Conservation (phyloP, 2,797 vertebrate genomes). For the Columba guinea region DNA sequence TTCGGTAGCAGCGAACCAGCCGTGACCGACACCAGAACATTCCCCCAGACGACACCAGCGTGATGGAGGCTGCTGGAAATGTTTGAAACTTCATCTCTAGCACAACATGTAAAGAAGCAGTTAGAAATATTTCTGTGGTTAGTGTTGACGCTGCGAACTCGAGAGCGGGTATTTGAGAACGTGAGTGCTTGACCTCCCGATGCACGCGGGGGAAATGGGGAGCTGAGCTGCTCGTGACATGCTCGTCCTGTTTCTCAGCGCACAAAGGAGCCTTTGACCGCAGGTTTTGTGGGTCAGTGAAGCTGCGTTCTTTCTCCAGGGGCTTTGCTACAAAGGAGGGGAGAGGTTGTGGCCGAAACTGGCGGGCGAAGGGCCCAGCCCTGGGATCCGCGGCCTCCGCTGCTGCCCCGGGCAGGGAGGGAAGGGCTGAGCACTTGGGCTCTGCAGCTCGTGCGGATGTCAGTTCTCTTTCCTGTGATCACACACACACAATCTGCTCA, state of each 20-base stretch:
- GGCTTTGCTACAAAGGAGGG: background rate
- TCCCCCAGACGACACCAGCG: background rate
- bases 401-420: background rate
- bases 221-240: background rate
- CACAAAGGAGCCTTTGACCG: background rate
- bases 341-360: accelerated
- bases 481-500: background rate
- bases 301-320: background rate
- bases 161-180: background rate
- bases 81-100: background rate
- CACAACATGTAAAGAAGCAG: background rate
- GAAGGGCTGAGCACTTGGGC: background rate
- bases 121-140: background rate
- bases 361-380: background rate
- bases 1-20: background rate
- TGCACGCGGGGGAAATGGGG: background rate
- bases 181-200: background rate
- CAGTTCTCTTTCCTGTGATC: background rate
- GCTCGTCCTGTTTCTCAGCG: background rate
- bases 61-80: background rate
- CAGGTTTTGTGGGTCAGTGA: background rate
- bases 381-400: background rate
- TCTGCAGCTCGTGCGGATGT: background rate
- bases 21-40: accelerated
- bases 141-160: accelerated